phyloP scores from a whole-genome alignment of 2,888 invertebrate species.

The Hirtodrosophila trivittata region DNA sequence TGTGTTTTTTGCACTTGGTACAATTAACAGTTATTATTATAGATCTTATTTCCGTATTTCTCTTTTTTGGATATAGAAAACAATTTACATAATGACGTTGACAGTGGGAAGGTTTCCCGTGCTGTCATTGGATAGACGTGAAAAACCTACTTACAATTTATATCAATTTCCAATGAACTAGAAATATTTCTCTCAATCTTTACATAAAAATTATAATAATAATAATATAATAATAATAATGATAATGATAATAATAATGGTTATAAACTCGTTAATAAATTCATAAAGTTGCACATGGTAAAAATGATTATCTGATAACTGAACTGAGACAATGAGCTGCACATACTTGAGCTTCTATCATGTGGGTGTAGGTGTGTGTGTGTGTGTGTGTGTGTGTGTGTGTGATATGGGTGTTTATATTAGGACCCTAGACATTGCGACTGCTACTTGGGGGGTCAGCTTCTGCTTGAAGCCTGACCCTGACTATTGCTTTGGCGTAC shows the following conservation, averaged over 20 bases:
- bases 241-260: slow-evolving; percentile 38
- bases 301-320: slow-evolving; percentile 36
- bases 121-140: slow-evolving; percentile 11
- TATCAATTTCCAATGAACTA: slow-evolving; percentile 68
- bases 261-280: slow-evolving; percentile 79
- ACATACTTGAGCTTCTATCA: slow-evolving; percentile 19
- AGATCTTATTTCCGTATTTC: slow-evolving; percentile 32
- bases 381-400: slow-evolving; percentile 12
- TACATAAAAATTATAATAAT: slow-evolving; percentile 47
- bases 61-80: slow-evolving; percentile 58
- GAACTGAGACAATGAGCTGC: slow-evolving; percentile 56
- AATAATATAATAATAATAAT: slow-evolving; percentile 3
- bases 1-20: slow-evolving; percentile 43
- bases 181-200: slow-evolving; percentile 52
- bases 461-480: slow-evolving; percentile 40
- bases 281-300: slow-evolving; percentile 74
- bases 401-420: slow-evolving; percentile 3
- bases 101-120: slow-evolving; percentile 23
- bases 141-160: slow-evolving; percentile 72
- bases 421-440: slow-evolving; percentile 48
- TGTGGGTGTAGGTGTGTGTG: slow-evolving; percentile 13
- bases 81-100: slow-evolving; percentile 66
- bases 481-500: slow-evolving; percentile 77
- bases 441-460: slow-evolving; percentile 48
- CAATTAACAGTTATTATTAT: slow-evolving; percentile 56